Conservation (phyloP, 2,113 vertebrate species). For the Carassius auratus region DNA sequence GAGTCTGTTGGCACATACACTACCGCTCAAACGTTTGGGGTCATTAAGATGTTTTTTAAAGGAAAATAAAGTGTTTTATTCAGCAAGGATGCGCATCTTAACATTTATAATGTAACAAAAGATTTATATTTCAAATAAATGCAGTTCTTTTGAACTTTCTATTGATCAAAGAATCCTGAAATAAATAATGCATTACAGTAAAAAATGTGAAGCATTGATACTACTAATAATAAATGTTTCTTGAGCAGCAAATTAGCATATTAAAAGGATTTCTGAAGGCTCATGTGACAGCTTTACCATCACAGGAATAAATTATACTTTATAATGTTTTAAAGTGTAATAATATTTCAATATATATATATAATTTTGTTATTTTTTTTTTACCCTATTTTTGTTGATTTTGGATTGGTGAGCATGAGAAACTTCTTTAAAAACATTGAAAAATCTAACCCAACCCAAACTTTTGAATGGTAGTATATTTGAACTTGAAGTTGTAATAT, state of each 20-base stretch:
- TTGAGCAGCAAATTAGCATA: too few species aligned
- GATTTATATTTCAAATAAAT: neutral
- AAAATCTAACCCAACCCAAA: neutral
- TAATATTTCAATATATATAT: too few species aligned
- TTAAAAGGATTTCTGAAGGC: too few species aligned
- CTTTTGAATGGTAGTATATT: neutral
- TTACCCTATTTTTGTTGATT: too few species aligned
- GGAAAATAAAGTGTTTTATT: neutral
- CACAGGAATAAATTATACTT: too few species aligned
- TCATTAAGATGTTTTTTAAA: neutral
- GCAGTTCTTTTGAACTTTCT: neutral
- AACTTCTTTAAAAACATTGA: neutral
- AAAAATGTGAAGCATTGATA: neutral
- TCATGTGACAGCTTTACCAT: too few species aligned
- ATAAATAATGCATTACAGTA: neutral
- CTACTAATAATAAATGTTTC: neutral
- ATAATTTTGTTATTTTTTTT: too few species aligned
- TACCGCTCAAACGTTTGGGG: neutral
- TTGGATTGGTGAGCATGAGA: too few species aligned
- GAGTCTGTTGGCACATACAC: slow-evolving; percentile 33
- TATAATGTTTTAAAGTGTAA: too few species aligned
- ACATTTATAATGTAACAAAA: neutral
- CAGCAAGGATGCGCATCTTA: neutral
- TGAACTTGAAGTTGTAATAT: neutral
- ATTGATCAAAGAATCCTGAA: neutral